Evolutionary conservation across 2,797 vertebrate genomes (phyloP), one percentile per base, ranked within the genome.

Genomic region (Sebastes hubbsi): DNA sequence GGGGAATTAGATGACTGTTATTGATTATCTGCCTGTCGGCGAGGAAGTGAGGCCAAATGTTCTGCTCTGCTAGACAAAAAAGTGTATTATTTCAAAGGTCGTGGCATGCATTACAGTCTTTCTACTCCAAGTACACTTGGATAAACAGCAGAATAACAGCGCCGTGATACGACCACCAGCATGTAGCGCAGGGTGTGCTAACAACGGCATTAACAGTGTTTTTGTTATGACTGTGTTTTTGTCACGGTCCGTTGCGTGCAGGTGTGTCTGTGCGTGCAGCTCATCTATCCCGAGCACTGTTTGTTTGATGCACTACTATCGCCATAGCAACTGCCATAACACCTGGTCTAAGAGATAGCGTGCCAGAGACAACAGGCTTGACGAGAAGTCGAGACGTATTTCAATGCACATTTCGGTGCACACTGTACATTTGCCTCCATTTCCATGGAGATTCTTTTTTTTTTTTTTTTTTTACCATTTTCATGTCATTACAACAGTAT

Each of bases 1-100:
- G 76, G 75, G 25, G 83, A 58, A 89, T 90, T 89, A 89, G 90
- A 93, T 93, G 93, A 93, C 90, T 91, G 88, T 87, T 94, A 95
- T 95, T 93, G 95, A 95, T 96, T 94, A 95, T 94, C 89, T 95
- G 95, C 82, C 94, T 87, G 92, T 91, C 77, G 82, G 81, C 73
- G 64, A 86, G 90, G 91, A 95, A 93, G 89, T 90, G 87, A 87
- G 81, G 86, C 90, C 91, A 92, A 95, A 95, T 93, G 94, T 94
- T 94, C 93, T 89, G 93, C 90, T 91, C 93, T 86, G 86, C 87
- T 81, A 93, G 93, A 94, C 92, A 93, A 94, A 94, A 95, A 95
- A 94, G 92, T 93, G 83, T 95, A 94, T 95, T 94, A 95, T 95
- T 95, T 94, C 88, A 95, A 95, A 96, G 95, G 95, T 96, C 95